These are phyloP conservation scores for Charina bottae DNA, from an alignment of 2,113 vertebrate species.

Conservation along the genomic window DNA sequence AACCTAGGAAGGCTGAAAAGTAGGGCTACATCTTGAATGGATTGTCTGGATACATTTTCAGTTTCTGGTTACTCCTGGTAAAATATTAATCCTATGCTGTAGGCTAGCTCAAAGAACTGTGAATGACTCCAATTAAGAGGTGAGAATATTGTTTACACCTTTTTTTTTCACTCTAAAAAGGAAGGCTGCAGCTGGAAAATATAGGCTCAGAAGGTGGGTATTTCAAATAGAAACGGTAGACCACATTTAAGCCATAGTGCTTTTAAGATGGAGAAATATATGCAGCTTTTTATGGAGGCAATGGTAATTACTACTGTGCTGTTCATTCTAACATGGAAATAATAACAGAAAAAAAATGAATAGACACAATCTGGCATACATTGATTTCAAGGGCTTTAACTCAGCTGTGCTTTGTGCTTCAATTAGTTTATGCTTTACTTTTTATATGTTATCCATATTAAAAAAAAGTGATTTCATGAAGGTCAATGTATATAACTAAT, in stretches of 20 bases:
- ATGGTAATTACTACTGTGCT: constrained; percentile 65
- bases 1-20: background rate
- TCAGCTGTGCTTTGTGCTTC: constrained; percentile 20
- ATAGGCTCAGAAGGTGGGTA: constrained; percentile 46
- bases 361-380: background rate
- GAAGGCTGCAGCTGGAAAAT: constrained; percentile 58
- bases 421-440: constrained; percentile 60
- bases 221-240: constrained; percentile 61
- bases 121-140: constrained; percentile 66
- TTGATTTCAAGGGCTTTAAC: background rate
- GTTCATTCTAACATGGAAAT: constrained; percentile 66
- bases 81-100: constrained; percentile 43
- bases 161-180: constrained; percentile 57
- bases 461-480: background rate
- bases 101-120: constrained; percentile 63
- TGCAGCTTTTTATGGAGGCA: constrained; percentile 53
- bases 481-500: background rate
- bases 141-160: constrained; percentile 67
- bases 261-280: constrained; percentile 39
- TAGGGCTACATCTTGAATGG: constrained; percentile 1
- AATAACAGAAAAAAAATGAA: constrained; percentile 55
- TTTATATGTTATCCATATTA: constrained; percentile 16
- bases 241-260: constrained; percentile 50
- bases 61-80: constrained; percentile 39
- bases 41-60: constrained; percentile 17